Evolutionary conservation across 1,140 invertebrate species (phyloP).

Genomic region (Manduca sexta): DNA sequence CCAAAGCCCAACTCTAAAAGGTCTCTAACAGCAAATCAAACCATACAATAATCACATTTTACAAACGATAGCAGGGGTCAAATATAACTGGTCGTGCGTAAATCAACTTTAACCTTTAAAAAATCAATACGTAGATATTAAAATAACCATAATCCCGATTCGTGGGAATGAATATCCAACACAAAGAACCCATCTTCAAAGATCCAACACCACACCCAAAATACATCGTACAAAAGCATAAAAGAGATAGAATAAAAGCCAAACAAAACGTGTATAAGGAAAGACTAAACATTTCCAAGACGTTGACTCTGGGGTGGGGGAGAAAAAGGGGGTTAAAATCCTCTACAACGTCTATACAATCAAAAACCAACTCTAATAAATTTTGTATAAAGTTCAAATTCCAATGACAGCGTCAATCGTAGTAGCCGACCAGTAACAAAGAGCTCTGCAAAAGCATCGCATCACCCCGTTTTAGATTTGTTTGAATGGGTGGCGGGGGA

Average conservation of each 20-base stretch:
- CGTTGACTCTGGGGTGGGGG: slow-evolving; percentile 32
- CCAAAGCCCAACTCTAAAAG: too few relatives aligned
- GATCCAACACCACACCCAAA: not conserved
- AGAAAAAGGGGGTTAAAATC: slow-evolving; percentile 21
- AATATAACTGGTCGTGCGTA: too few relatives aligned
- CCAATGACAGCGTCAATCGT: not conserved
- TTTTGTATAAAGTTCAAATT: not conserved
- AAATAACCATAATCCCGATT: not conserved
- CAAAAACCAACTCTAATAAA: slow-evolving; percentile 25
- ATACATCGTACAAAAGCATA: slow-evolving; percentile 34
- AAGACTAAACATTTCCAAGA: slow-evolving; percentile 65
- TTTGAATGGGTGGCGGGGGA: slow-evolving; percentile 12
- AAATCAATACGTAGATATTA: too few relatives aligned
- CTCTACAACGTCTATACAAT: slow-evolving; percentile 25
- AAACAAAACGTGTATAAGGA: slow-evolving; percentile 64
- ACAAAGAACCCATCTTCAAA: not conserved
- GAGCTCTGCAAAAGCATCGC: slow-evolving; percentile 47
- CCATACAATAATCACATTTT: too few relatives aligned
- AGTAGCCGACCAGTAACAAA: slow-evolving; percentile 17
- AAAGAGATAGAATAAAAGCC: slow-evolving; percentile 44
- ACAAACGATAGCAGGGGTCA: too few relatives aligned
- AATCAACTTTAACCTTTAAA: too few relatives aligned
- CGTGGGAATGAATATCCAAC: not conserved
- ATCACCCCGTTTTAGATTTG: slow-evolving; percentile 11
- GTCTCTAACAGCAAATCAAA: too few relatives aligned